Evolutionary conservation across 2,113 vertebrate species (phyloP).

Genomic region (Micronycteris hirsuta): DNA sequence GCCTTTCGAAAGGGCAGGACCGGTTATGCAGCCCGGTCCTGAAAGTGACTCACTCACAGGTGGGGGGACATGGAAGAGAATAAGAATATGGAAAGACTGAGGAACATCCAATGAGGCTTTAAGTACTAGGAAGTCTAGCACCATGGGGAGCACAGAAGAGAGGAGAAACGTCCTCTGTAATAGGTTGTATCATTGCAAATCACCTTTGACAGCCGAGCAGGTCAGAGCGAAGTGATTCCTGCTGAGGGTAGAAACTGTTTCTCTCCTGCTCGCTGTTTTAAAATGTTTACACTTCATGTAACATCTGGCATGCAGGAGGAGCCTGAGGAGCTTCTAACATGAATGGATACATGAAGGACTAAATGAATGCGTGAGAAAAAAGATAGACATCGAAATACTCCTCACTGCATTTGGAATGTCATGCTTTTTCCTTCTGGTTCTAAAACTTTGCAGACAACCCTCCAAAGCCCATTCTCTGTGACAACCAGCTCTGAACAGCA

Average conservation of each 20-base stretch:
- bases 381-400: background rate
- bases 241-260: background rate
- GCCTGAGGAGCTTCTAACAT: background rate
- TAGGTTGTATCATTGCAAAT: background rate
- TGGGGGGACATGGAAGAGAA: background rate
- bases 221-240: background rate
- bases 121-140: too few relatives aligned
- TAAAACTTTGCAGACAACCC: background rate
- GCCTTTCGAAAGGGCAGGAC: background rate
- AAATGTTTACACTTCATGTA: background rate
- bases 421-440: background rate
- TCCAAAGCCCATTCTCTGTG: background rate
- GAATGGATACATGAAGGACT: background rate
- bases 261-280: background rate
- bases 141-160: background rate
- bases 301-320: background rate
- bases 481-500: fast-evolving
- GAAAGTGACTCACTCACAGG: background rate
- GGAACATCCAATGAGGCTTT: fast-evolving
- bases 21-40: background rate
- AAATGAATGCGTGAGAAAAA: background rate
- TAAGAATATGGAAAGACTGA: too few relatives aligned
- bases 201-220: background rate
- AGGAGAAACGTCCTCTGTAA: background rate
- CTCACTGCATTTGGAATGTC: background rate